Evolutionary conservation across 2,888 invertebrate genomes (phyloP), one percentile per base, ranked within the genome.

Genomic region (Diarsia dahlii): DNA sequence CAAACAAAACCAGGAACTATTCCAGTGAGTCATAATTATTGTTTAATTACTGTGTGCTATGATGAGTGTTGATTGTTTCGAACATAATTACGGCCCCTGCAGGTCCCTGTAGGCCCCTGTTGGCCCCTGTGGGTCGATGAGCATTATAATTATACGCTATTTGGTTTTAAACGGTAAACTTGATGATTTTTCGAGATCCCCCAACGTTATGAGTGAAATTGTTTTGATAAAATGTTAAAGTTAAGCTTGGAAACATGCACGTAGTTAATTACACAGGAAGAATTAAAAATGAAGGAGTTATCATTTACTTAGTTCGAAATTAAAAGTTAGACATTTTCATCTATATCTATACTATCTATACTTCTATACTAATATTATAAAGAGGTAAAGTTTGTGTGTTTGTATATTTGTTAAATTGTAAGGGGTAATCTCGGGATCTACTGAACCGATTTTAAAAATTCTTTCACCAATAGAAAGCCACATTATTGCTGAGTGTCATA

Each of bases 131-230:
- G 52, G 84, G 52, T 58, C 60, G 45, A 50, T 76, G 63, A 70
- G 62, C 67, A 80, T 76, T 78, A 74, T 80, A 86, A 85, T 84
- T 86, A 84, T 72, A 86, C 67, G 86, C 64, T 76, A 71, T 76
- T 77, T 74, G 66, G 45, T 63, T 75, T 23, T 66, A 64, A 69
- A 69, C 75, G 60, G 60, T 56, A 39, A 48, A 15, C 39, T 64
- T 71, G 67, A 76, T 81, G 70, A 48, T 76, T 58, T 58, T 62
- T 66, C 5, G 39, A 76, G 76, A 80, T 71, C 46, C 62, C 62
- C 62, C 54, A 62, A 3, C 1, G 74, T 28, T 74, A 15, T 39
- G 10, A 74, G 3, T 66, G 48, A 73, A 71, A 65, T 62, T 66
- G 28, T 62, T 62, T 8, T 34, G 46, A 6, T 54, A 48, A n/a